These are phyloP conservation scores for Chiridota heheva DNA, from an alignment of 35 echinoderm and acorn worm species.

Conservation along the genomic window DNA sequence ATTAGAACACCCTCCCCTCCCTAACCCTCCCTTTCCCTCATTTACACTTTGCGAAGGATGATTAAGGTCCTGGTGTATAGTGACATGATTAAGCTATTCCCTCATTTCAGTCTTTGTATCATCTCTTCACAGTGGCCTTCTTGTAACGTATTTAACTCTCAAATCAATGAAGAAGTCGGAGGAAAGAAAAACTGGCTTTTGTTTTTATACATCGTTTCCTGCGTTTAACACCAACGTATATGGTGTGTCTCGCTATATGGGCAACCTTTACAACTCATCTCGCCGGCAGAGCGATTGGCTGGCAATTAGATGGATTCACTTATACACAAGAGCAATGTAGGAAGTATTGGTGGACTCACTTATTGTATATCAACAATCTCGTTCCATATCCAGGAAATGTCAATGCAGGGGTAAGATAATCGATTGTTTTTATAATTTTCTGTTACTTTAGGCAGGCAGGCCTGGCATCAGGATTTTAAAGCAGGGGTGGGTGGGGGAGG, in stretches of 20 bases:
- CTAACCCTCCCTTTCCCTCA: too few relatives aligned
- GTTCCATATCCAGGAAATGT: conserved; percentile 34
- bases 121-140: conserved; percentile 33
- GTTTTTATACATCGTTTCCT: conserved; percentile 62
- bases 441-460: neutral
- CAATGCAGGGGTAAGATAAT: neutral
- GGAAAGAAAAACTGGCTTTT: conserved; percentile 61
- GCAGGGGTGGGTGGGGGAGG: neutral
- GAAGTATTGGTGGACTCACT: conserved; percentile 37
- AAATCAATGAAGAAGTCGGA: conserved; percentile 34
- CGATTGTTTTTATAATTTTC: neutral
- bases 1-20: too few relatives aligned
- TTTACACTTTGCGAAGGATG: too few relatives aligned
- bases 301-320: neutral
- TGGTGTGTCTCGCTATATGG: conserved; percentile 41
- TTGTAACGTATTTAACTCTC: conserved; percentile 53
- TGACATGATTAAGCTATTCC: too few relatives aligned
- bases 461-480: neutral
- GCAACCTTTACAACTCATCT: conserved; percentile 23
- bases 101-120: neutral
- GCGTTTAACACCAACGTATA: conserved; percentile 54
- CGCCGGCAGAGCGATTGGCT: neutral
- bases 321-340: neutral
- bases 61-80: too few relatives aligned
- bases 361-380: conserved; percentile 56